Evolutionary conservation across 2,888 invertebrate genomes (phyloP).

Genomic region (Desoria tigrina): DNA sequence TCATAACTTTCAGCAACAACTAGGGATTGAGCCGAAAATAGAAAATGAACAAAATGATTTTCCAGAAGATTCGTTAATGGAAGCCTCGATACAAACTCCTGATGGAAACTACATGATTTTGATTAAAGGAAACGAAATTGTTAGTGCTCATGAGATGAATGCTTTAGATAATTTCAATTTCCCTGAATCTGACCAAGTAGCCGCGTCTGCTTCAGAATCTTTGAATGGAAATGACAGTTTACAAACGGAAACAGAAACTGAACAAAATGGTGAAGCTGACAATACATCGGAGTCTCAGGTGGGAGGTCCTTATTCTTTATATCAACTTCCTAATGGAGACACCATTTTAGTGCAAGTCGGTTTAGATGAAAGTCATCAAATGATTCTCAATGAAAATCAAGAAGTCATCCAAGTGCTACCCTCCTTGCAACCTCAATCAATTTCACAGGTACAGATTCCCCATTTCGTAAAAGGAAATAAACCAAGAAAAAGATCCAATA

Average conservation of each 20-base stretch:
- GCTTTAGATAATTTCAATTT: background rate
- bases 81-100: constrained; percentile 19
- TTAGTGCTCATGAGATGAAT: background rate
- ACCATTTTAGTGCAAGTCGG: no score
- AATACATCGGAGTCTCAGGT: background rate
- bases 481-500: no score
- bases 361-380: no score
- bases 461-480: no score
- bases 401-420: no score
- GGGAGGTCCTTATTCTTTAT: background rate
- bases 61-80: background rate
- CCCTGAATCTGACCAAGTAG: background rate
- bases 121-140: constrained; percentile 18
- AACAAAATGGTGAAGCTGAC: no score
- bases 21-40: background rate
- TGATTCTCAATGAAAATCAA: no score
- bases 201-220: background rate
- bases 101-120: constrained; percentile 34
- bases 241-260: no score
- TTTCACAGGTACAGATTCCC: no score
- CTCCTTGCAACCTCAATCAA: no score
- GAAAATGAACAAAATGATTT: background rate
- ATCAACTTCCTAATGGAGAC: no score
- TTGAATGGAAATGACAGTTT: no score
- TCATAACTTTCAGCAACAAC: background rate